Evolutionary conservation across 2,797 vertebrate genomes (phyloP), one percentile per base, ranked within the genome.

Genomic region (Pangasius sanitwongsei): DNA sequence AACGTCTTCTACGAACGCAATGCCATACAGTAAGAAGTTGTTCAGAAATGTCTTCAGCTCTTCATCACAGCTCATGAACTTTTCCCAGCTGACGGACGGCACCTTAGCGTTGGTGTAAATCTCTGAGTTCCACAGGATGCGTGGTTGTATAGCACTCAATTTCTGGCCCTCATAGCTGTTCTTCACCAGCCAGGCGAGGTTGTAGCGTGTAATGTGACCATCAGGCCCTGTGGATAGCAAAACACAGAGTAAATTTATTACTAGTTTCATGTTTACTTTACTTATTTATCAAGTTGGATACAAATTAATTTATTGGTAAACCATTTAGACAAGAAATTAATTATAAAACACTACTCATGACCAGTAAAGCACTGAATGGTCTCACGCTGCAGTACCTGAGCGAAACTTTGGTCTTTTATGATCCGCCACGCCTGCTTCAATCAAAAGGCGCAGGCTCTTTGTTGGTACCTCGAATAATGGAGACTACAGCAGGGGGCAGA

Each of bases 1-100:
- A 7, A 99, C 97, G 0, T 94, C 97, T 5, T 98, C 97, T 0
- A 99, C 97, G 50, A 99, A 98, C 1, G 97, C 97, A 4, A 99
- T 96, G 28, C 98, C 98, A 0, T 98, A 98, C 0, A 97, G 90
- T 87, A 99, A 89, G 90, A 98, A 99, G 93, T 94, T 96, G 18
- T 95, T 95, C 57, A 99, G 95, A 90, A 99, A 98, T 2, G 83
- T 95, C 93, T 96, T 98, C 78, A 98, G 91, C 65, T 97, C 98
- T 0, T 97, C 94, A 0, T 97, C 95, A 0, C 96, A 96, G 93
- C 95, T 96, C 96, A 98, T 96, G 87, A 98, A 97, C 48, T 92
- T 93, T 55, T 91, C 96, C 95, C 96, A 98, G 89, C 95, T 95
- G 0, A 96, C 91, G 0, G 96, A 92, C 0, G 96, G 93, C 2